phyloP scores from a whole-genome alignment of 2,888 invertebrate species.

The Julus scanicus region DNA sequence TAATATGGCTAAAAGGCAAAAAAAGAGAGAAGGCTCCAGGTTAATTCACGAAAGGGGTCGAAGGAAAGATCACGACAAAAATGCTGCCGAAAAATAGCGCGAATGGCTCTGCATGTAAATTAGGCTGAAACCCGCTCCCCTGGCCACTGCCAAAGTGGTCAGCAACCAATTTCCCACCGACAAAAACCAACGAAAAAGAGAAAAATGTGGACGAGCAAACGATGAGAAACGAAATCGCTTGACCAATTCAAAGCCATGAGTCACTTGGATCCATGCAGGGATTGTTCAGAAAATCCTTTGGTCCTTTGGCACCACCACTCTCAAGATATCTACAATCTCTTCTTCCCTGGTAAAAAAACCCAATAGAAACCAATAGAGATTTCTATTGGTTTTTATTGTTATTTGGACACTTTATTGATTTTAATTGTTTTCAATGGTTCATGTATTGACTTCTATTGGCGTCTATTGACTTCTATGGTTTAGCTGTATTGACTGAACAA shows the following conservation, averaged over 20 bases:
- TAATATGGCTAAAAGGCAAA: conserved; percentile 33
- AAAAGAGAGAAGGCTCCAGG: background rate
- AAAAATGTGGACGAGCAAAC: background rate
- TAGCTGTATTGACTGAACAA: too few species aligned
- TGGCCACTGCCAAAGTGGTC: too few species aligned
- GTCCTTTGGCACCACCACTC: too few species aligned
- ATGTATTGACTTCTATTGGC: too few species aligned
- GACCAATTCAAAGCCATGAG: background rate
- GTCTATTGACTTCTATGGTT: too few species aligned
- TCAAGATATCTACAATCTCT: too few species aligned
- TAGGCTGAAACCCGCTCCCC: background rate
- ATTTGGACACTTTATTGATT: too few species aligned
- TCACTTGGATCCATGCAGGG: background rate
- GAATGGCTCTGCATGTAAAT: conserved; percentile 27
- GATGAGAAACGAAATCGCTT: background rate
- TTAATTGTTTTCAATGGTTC: too few species aligned
- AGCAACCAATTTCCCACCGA: conserved; percentile 8
- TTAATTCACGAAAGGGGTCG: conserved; percentile 18
- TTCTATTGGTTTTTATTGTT: too few species aligned
- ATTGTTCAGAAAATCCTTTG: too few species aligned
- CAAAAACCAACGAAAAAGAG: background rate
- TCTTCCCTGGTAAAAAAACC: too few species aligned
- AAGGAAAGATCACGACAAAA: conserved; percentile 33
- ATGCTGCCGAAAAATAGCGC: conserved; percentile 20
- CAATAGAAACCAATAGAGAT: too few species aligned